Conservation (phyloP, 2,113 vertebrate species). For the Heterochromis multidens region DNA sequence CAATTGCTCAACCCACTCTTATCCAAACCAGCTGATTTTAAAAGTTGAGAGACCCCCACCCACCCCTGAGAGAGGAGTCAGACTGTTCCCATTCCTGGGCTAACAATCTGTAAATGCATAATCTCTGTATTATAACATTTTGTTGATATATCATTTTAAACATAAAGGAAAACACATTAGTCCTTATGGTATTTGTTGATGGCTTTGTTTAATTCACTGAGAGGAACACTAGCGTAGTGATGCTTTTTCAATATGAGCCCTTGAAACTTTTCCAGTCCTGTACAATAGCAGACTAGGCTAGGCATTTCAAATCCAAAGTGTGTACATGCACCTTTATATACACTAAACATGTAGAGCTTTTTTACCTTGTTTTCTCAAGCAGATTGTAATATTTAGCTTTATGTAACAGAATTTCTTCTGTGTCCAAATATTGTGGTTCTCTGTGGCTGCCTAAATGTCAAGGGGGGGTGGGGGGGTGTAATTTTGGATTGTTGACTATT, state of each 20-base stretch:
- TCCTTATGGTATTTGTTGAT: conserved; percentile 25
- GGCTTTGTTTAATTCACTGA: conserved; percentile 1
- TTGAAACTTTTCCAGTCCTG: conserved; percentile 15
- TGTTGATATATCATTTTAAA: conserved; percentile 62
- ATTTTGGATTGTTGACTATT: neutral
- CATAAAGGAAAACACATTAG: conserved; percentile 50
- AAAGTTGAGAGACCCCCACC: neutral
- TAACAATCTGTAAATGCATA: conserved; percentile 40
- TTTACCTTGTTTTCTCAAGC: neutral
- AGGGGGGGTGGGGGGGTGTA: too few relatives aligned
- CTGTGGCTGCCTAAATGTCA: neutral
- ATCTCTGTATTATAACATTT: conserved; percentile 60
- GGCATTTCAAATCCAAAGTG: conserved; percentile 29
- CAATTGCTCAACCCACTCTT: neutral
- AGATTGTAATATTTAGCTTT: conserved; percentile 9
- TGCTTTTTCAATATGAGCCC: neutral
- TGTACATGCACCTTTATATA: conserved; percentile 37
- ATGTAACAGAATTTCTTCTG: neutral
- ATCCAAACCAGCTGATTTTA: conserved; percentile 33
- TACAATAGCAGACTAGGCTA: conserved; percentile 5
- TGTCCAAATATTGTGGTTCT: neutral
- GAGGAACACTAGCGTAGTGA: neutral
- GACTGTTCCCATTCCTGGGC: conserved; percentile 13
- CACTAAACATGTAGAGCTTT: conserved; percentile 22
- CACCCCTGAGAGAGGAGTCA: neutral